These are phyloP conservation scores for Spisula subtruncata DNA, from an alignment of 2,888 invertebrate species.

Conservation along the genomic window DNA sequence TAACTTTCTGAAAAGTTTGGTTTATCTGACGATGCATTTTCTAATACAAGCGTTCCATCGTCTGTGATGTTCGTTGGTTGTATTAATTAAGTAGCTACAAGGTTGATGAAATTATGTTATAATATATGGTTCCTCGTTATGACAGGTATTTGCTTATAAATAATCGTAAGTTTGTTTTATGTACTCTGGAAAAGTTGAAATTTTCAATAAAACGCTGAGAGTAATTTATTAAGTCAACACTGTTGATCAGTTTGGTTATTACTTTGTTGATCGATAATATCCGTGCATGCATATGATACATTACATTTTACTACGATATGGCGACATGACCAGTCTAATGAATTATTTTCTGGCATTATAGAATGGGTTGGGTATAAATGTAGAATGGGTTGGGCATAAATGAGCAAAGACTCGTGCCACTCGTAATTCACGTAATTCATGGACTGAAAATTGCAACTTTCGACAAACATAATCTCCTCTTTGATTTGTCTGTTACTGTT, in stretches of 20 bases:
- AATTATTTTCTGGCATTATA: background rate
- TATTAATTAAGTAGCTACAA: background rate
- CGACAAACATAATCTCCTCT: background rate
- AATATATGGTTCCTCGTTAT: too few species aligned
- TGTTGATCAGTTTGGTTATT: background rate
- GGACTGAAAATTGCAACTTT: background rate
- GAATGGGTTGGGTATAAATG: background rate
- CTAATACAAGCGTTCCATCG: too few species aligned
- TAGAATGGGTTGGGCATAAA: background rate
- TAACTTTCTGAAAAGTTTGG: too few species aligned
- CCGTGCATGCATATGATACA: background rate
- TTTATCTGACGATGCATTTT: too few species aligned
- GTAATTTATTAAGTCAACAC: background rate
- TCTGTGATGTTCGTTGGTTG: background rate
- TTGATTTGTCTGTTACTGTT: background rate
- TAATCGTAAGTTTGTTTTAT: background rate
- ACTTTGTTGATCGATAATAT: background rate
- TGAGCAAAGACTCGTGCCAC: background rate
- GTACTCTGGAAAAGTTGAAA: background rate
- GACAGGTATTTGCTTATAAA: too few species aligned
- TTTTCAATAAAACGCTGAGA: background rate
- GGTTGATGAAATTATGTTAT: background rate
- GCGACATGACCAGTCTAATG: background rate
- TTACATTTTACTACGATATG: background rate
- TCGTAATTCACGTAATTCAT: constrained; percentile 6